Evolutionary conservation across 2,113 vertebrate species (phyloP).

Genomic region (Coryphaenoides rupestris): DNA sequence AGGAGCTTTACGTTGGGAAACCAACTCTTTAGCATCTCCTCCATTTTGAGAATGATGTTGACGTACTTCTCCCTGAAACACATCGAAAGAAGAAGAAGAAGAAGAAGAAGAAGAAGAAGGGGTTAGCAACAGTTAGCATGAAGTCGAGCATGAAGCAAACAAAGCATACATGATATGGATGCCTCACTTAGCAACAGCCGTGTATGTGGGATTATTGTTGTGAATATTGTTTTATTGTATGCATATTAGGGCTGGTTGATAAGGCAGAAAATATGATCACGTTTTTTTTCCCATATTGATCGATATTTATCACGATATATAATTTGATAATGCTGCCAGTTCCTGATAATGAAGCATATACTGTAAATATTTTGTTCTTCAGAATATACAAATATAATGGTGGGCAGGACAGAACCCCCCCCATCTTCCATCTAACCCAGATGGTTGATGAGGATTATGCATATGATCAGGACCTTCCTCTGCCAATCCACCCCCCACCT

Average conservation of each 20-base stretch:
- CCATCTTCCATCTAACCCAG: constrained; percentile 55
- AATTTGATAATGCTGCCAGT: too few species aligned
- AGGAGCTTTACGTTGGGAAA: constrained; percentile 72
- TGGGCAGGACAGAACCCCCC: constrained; percentile 40
- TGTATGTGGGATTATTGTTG: constrained; percentile 16
- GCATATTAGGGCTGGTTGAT: too few species aligned
- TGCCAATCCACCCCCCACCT: too few species aligned
- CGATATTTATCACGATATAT: too few species aligned
- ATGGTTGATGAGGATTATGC: constrained; percentile 68
- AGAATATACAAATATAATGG: constrained; percentile 48
- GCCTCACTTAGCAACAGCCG: background rate
- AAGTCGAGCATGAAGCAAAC: background rate
- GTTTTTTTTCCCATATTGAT: too few species aligned
- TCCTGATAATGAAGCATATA: too few species aligned
- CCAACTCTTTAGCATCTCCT: constrained; percentile 80
- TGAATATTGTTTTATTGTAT: too few species aligned
- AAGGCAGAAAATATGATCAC: too few species aligned
- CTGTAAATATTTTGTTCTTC: too few species aligned
- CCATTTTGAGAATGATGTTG: constrained; percentile 77
- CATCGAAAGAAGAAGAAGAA: background rate
- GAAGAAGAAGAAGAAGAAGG: too few species aligned
- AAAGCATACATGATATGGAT: background rate
- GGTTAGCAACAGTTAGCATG: background rate
- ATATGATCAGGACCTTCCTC: constrained; percentile 59
- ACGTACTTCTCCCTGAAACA: constrained; percentile 70